Conservation (phyloP, 1,140 invertebrate genomes). For the Reticulitermes speratus region DNA sequence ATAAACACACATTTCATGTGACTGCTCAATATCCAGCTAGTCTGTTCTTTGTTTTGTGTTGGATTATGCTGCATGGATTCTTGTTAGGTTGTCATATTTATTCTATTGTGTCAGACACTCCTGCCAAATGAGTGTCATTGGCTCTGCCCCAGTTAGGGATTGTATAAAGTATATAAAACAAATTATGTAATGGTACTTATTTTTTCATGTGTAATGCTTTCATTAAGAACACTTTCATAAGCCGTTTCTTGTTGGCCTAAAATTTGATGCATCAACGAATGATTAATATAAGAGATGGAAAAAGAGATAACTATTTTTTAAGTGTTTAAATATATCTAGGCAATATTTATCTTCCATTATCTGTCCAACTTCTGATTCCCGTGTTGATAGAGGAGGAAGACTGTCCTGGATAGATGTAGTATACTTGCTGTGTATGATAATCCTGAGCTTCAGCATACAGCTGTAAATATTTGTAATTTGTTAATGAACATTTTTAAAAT, state of each 20-base stretch:
- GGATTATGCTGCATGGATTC: not conserved
- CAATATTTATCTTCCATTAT: constrained; percentile 10
- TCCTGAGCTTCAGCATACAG: not conserved
- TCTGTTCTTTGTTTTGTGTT: not conserved
- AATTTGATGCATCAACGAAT: constrained; percentile 9
- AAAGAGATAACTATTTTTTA: constrained; percentile 4
- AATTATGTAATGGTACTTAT: not conserved
- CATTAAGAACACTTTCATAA: not conserved
- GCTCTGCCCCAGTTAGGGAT: not conserved
- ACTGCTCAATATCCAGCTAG: not conserved
- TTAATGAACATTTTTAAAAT: not conserved
- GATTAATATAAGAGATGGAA: constrained; percentile 2
- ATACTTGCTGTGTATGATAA: not conserved
- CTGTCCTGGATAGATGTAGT: constrained; percentile 14
- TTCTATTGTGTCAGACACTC: not conserved
- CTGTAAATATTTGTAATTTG: constrained; percentile 9
- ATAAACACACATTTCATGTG: not conserved
- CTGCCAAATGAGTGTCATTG: not conserved
- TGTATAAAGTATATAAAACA: not conserved
- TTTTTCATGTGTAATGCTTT: not conserved
- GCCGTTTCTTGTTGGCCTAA: constrained; percentile 14
- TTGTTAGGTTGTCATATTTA: not conserved
- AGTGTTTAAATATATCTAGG: constrained; percentile 17
- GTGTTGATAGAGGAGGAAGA: not conserved
- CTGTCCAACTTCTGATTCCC: constrained; percentile 14